Evolutionary conservation across 2,113 vertebrate genomes (phyloP).

Genomic region (Cryptomyrus ogoouensis): DNA sequence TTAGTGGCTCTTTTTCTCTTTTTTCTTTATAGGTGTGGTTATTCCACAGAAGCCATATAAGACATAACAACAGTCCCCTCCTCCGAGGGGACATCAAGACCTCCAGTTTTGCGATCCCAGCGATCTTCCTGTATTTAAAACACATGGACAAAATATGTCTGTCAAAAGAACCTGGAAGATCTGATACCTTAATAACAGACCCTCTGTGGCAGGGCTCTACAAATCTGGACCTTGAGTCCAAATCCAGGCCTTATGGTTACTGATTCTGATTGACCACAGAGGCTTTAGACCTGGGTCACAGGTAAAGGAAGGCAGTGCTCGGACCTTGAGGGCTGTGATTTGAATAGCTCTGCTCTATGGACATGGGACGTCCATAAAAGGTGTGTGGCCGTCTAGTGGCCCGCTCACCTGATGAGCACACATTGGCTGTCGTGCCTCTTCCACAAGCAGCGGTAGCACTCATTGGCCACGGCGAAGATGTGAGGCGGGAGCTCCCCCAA

Average conservation of each 20-base stretch:
- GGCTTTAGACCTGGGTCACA: neutral
- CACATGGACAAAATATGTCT: neutral
- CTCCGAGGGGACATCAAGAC: neutral
- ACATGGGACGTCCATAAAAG: neutral
- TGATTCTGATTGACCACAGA: neutral
- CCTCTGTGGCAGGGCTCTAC: neutral
- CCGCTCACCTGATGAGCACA: slow-evolving; percentile 81
- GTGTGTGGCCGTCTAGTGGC: neutral
- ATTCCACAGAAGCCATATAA: neutral
- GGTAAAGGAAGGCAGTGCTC: neutral
- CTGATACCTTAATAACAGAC: neutral
- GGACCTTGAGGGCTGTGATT: neutral
- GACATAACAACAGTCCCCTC: neutral
- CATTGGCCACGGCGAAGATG: slow-evolving; percentile 85
- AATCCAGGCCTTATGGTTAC: neutral
- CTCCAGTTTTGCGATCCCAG: neutral
- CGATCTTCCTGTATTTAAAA: neutral
- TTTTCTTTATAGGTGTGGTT: neutral
- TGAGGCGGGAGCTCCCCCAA: slow-evolving; percentile 87
- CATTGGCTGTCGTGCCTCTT: slow-evolving; percentile 89
- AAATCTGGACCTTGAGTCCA: neutral
- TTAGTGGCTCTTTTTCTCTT: no score
- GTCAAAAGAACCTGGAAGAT: neutral
- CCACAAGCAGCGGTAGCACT: slow-evolving; percentile 91
- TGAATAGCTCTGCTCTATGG: neutral